Evolutionary conservation across 2,797 vertebrate species (phyloP), one percentile per base, ranked within the genome.

Genomic region (Melopsittacus undulatus): DNA sequence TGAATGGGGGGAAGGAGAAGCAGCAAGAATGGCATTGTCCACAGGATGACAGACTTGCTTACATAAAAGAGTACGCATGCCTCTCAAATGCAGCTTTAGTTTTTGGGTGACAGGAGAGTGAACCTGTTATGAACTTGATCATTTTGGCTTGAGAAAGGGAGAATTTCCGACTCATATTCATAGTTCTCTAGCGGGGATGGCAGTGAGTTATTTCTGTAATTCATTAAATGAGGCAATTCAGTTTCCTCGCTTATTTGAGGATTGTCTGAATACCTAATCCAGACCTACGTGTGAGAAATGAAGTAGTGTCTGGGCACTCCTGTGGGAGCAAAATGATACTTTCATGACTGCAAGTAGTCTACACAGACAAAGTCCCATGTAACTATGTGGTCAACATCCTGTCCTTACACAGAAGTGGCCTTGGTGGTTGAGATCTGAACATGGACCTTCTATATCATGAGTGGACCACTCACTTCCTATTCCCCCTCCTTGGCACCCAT

Each of bases 1-100:
- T 83, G 83, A 59, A 90, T 19, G 6, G 5, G 32, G 75, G 9
- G 45, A 81, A 88, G 61, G 73, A 92, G 70, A 38, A 92, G 18
- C 70, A 82, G 51, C 32, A 52, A 82, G 91, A 86, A 76, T 3
- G 4, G 23, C 30, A 59, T 13, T 11, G 63, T 54, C 63, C 21
- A 22, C 32, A 59, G 85, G 17, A 36, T 87, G 89, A 79, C 16
- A 46, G 69, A 27, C 74, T 94, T 80, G 36, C 83, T 89, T 79
- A 63, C 34, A 12, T 73, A 59, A 73, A 84, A 57, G 42, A 46
- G 21, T 36, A 34, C 76, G 27, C 36, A 7, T 48, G 56, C 75
- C 38, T 92, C 64, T 38, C 42, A 61, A 86, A 77, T 23, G 52
- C 57, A 88, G 29, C 30, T 77, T 74, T 45, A 34, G 23, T 68